Conservation (phyloP, 2,888 invertebrate species). For the Tetramorium bicarinatum region DNA sequence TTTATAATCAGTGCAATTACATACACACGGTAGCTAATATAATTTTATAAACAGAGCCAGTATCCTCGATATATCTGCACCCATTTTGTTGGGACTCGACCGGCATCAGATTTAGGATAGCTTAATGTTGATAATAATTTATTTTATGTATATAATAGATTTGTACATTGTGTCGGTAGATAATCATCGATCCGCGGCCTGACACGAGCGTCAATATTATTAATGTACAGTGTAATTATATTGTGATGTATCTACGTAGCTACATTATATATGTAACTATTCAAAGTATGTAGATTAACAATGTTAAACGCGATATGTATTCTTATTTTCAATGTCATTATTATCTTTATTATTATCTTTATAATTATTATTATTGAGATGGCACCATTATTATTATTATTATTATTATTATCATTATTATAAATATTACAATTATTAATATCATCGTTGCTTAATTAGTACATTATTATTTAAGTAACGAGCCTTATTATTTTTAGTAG, state of each 20-base stretch:
- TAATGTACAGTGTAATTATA: constrained; percentile 86
- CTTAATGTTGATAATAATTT: constrained; percentile 86
- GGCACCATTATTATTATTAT: constrained; percentile 60
- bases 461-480: constrained; percentile 69
- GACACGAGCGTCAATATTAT: constrained; percentile 81
- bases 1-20: constrained; percentile 86
- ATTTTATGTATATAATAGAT: constrained; percentile 86
- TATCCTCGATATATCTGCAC: constrained; percentile 83
- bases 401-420: constrained; percentile 68
- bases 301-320: constrained; percentile 74
- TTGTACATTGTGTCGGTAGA: constrained; percentile 82
- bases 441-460: constrained; percentile 65
- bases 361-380: constrained; percentile 69
- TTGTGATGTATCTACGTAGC: constrained; percentile 86
- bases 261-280: constrained; percentile 79
- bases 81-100: constrained; percentile 72
- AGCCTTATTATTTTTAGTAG: constrained; percentile 77
- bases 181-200: constrained; percentile 71
- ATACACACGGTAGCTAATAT: constrained; percentile 85
- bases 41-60: constrained; percentile 86
- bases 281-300: constrained; percentile 75
- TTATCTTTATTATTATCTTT: constrained; percentile 70
- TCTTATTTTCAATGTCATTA: constrained; percentile 75
- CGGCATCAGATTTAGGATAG: constrained; percentile 81
- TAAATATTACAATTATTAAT: constrained; percentile 63